Conservation (phyloP, 2,797 vertebrate genomes). For the Numenius phaeopus region DNA sequence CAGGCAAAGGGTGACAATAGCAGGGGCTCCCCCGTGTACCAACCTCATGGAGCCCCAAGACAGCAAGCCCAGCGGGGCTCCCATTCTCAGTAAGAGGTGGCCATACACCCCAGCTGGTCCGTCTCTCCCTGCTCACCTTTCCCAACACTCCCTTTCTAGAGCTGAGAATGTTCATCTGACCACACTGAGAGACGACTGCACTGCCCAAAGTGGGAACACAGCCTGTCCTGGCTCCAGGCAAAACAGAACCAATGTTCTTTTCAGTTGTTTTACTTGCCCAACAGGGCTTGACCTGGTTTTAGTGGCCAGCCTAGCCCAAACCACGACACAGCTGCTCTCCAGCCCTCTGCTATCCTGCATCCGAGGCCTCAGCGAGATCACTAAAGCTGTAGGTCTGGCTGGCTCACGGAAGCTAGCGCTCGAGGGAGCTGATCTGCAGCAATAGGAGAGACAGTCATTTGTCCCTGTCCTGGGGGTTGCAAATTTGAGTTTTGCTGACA, state of each 20-base stretch:
- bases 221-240: not conserved
- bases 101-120: not conserved
- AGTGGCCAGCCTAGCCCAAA: not conserved
- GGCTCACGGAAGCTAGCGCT: not conserved
- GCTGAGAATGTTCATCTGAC: not conserved
- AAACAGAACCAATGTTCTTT: not conserved
- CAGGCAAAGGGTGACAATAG: not conserved
- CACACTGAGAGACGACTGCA: not conserved
- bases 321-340: not conserved
- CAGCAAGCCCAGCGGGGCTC: not conserved
- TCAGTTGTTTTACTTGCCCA: not conserved
- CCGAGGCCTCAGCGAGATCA: accelerated
- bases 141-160: not conserved
- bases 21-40: not conserved
- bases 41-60: not conserved
- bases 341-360: not conserved
- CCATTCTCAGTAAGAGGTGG: not conserved
- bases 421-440: not conserved
- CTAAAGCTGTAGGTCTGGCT: not conserved
- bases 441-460: not conserved
- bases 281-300: not conserved
- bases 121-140: not conserved
- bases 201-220: accelerated
- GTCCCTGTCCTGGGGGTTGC: not conserved
- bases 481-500: not conserved